These are phyloP conservation scores for Anolis sagrei DNA, from an alignment of 2,113 vertebrate species.

Conservation along the genomic window DNA sequence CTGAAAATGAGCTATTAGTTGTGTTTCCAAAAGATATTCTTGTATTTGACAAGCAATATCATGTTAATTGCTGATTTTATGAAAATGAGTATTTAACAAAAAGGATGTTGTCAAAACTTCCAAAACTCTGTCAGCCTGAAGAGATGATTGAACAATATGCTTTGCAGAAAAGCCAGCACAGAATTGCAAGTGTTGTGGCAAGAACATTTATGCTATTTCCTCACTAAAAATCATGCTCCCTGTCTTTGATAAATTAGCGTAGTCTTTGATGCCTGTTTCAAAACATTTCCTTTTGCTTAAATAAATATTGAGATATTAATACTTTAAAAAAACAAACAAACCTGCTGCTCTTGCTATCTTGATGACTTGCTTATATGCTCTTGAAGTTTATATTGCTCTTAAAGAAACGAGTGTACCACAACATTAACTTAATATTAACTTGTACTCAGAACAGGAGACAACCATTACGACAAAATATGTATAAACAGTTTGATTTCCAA, in stretches of 20 bases:
- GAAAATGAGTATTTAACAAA: conserved; percentile 23
- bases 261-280: conserved; percentile 16
- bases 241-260: background rate
- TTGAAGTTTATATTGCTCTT: too few species aligned
- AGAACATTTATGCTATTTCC: conserved; percentile 33
- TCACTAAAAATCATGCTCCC: background rate
- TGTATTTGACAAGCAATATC: background rate
- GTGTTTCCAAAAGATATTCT: background rate
- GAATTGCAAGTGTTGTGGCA: conserved; percentile 30
- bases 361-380: background rate
- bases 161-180: conserved; percentile 32
- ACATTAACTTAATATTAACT: too few species aligned
- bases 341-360: background rate
- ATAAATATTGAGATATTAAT: too few species aligned
- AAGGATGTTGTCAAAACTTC: conserved; percentile 6
- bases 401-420: too few species aligned
- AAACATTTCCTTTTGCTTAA: background rate
- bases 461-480: too few species aligned
- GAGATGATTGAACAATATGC: conserved; percentile 23
- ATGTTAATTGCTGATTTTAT: background rate
- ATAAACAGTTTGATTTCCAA: too few species aligned
- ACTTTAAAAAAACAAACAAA: too few species aligned
- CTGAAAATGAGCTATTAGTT: background rate
- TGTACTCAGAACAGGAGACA: too few species aligned
- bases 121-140: conserved; percentile 18